Evolutionary conservation across 2,113 vertebrate genomes (phyloP).

Genomic region (Speoplatyrhinus poulsoni): DNA sequence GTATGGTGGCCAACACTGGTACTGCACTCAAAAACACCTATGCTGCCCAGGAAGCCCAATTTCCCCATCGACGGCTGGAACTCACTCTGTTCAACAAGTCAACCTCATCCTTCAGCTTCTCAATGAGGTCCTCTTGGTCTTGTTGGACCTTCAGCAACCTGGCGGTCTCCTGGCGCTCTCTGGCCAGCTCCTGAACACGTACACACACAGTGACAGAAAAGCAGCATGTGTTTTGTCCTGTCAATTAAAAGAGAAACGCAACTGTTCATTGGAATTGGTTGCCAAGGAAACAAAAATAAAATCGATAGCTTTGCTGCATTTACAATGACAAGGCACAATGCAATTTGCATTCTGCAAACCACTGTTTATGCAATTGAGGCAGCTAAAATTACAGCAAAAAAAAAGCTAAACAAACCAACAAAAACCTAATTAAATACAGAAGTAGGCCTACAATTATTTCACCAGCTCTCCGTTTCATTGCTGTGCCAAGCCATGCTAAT

Average conservation of each 20-base stretch:
- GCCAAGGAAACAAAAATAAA: not conserved
- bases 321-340: not conserved
- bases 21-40: too few relatives aligned
- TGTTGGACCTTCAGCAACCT: slow-evolving; percentile 83
- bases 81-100: slow-evolving; percentile 96
- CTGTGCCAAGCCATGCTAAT: not conserved
- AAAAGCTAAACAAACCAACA: not conserved
- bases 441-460: too few relatives aligned
- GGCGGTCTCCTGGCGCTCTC: slow-evolving; percentile 87
- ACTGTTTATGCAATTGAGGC: not conserved
- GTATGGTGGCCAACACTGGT: too few relatives aligned
- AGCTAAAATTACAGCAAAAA: not conserved
- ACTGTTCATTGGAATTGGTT: too few relatives aligned
- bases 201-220: not conserved
- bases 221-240: not conserved
- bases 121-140: slow-evolving; percentile 93
- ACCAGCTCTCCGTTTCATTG: too few relatives aligned
- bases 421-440: too few relatives aligned
- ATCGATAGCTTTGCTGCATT: not conserved
- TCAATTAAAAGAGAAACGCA: not conserved
- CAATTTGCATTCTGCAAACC: not conserved
- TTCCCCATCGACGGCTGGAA: not conserved
- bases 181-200: slow-evolving; percentile 82
- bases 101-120: slow-evolving; percentile 94
- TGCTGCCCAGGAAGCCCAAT: too few relatives aligned